Conservation (phyloP, 2,888 invertebrate species). For the Anoplius nigerrimus region DNA sequence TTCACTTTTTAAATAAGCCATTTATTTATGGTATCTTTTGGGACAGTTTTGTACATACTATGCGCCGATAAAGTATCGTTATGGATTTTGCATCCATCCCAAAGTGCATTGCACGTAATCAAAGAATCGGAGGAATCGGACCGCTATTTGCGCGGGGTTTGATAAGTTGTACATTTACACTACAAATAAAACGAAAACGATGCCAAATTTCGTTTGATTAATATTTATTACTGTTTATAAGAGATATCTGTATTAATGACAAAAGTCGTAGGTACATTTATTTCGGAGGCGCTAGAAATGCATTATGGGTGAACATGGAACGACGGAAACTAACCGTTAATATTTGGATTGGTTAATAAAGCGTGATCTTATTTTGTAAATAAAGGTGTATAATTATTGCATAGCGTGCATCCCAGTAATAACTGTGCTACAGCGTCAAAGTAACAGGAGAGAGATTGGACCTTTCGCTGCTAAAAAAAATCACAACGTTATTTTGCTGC, state of each 20-base stretch:
- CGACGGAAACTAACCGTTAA: constrained; percentile 62
- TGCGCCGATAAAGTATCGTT: constrained; percentile 44
- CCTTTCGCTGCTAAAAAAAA: too few species aligned
- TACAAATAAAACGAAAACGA: constrained; percentile 20
- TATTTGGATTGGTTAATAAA: constrained; percentile 55
- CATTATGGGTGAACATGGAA: constrained; percentile 66
- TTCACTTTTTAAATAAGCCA: constrained; percentile 33
- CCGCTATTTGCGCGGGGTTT: constrained; percentile 53
- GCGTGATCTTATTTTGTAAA: constrained; percentile 27
- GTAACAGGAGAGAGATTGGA: too few species aligned
- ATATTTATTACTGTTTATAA: too few species aligned
- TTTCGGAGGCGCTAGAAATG: constrained; percentile 42
- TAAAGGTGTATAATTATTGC: constrained; percentile 33
- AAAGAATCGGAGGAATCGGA: constrained; percentile 55
- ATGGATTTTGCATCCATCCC: constrained; percentile 63
- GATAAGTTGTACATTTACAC: constrained; percentile 47
- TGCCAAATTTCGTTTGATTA: too few species aligned
- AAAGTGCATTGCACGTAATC: constrained; percentile 57
- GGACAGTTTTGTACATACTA: constrained; percentile 26
- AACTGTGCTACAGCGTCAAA: too few species aligned
- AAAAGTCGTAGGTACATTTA: background rate
- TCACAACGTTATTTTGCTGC: too few species aligned
- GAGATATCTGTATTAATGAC: constrained; percentile 3
- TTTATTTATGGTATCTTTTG: constrained; percentile 43
- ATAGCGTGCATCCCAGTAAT: constrained; percentile 1